Evolutionary conservation across 2,888 invertebrate species (phyloP).

Genomic region (Catonia carolina): DNA sequence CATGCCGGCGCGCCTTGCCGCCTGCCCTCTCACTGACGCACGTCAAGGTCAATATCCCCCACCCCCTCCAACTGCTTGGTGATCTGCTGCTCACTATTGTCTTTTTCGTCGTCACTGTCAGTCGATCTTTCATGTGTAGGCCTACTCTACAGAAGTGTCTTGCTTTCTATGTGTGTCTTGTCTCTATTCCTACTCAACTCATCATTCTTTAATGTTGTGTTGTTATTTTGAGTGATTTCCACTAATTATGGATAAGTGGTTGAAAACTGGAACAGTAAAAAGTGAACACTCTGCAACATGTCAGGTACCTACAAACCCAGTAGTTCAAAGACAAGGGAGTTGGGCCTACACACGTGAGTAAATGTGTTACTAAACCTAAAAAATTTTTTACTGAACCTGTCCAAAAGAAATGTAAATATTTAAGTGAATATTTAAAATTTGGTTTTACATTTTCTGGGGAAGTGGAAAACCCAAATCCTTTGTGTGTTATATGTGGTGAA

Average conservation of each 20-base stretch:
- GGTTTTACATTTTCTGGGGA: background rate
- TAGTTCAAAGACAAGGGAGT: background rate
- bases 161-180: too few relatives aligned
- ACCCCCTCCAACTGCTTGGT: too few relatives aligned
- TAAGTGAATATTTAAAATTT: background rate
- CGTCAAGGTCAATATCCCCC: too few relatives aligned
- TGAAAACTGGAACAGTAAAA: constrained; percentile 5
- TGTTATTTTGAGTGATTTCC: too few relatives aligned
- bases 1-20: too few relatives aligned
- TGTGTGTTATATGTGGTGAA: background rate
- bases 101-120: too few relatives aligned
- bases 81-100: too few relatives aligned
- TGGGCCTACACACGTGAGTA: background rate
- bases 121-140: too few relatives aligned
- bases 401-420: constrained; percentile 7
- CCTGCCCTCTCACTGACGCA: too few relatives aligned
- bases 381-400: background rate
- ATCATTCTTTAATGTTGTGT: too few relatives aligned
- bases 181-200: too few relatives aligned
- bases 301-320: background rate
- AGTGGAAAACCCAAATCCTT: background rate
- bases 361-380: background rate
- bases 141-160: too few relatives aligned
- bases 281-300: background rate
- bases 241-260: constrained; percentile 12